Percentiles rank a stretch among this genome's conserved stretches.
phyloP scores from a whole-genome alignment of 1,140 invertebrate genomes.

The Samia ricini region DNA sequence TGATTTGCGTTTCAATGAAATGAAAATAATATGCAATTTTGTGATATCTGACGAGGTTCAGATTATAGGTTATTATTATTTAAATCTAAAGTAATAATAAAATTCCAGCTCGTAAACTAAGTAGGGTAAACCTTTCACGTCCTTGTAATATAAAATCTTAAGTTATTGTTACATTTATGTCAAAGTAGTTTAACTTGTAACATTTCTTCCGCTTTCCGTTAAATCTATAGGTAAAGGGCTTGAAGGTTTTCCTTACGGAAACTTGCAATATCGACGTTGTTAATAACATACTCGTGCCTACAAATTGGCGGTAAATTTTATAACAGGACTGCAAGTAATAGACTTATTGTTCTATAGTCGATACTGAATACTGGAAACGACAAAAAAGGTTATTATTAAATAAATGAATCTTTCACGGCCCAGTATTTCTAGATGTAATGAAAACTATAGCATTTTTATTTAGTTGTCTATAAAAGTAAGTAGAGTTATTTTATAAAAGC shows the following conservation, averaged over 20 bases:
- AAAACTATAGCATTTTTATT: no score
- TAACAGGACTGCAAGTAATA: not conserved
- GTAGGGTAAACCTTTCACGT: conserved; percentile 13
- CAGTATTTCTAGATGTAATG: no score
- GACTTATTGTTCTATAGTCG: no score
- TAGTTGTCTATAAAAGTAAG: no score
- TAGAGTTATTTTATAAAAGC: no score
- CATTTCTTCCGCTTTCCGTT: conserved; percentile 11
- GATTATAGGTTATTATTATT: not conserved
- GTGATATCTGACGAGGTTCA: not conserved
- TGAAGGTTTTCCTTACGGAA: conserved; percentile 50
- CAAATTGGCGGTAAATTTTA: not conserved
- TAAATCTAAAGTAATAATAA: no score
- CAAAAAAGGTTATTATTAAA: no score
- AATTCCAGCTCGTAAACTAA: not conserved
- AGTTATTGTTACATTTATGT: not conserved
- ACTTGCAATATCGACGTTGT: conserved; percentile 12
- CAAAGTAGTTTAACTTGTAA: conserved; percentile 2
- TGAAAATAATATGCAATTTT: not conserved
- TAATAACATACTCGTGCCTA: conserved; percentile 15
- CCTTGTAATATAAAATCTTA: conserved; percentile 16
- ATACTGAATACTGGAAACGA: no score
- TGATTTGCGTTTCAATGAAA: not conserved
- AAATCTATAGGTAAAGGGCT: conserved; percentile 7
- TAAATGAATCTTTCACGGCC: no score